These are phyloP conservation scores for Tragelaphus buxtoni DNA, from an alignment of 2,113 vertebrate species.

Conservation along the genomic window DNA sequence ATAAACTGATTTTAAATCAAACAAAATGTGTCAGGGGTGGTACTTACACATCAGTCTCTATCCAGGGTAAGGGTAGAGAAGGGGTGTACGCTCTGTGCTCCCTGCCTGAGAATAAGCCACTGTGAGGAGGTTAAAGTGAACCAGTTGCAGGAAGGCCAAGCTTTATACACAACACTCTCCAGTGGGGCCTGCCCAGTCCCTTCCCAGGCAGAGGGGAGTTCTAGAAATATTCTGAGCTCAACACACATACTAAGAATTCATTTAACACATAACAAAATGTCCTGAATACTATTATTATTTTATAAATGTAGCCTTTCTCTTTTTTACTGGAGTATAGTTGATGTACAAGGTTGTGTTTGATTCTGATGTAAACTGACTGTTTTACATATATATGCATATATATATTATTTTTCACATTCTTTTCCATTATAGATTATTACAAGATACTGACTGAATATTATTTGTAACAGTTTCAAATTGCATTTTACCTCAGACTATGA, in stretches of 20 bases:
- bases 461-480: background rate
- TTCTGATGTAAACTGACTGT: background rate
- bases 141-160: background rate
- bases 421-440: background rate
- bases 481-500: background rate
- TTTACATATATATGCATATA: background rate
- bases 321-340: background rate
- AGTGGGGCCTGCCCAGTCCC: background rate
- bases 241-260: background rate
- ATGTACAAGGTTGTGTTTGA: background rate
- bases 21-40: background rate
- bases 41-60: background rate
- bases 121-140: too few relatives aligned
- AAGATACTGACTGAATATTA: background rate
- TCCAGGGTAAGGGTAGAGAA: background rate
- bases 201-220: background rate
- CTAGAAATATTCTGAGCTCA: background rate
- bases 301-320: background rate
- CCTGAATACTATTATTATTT: background rate
- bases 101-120: background rate
- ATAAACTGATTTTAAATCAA: background rate
- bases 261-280: background rate
- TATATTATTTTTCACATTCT: background rate
- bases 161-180: fast-evolving
- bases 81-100: background rate